Evolutionary conservation across 2,888 invertebrate species (phyloP), one percentile per base, ranked within the genome.

Genomic region (Carpatolechia fugitivella): DNA sequence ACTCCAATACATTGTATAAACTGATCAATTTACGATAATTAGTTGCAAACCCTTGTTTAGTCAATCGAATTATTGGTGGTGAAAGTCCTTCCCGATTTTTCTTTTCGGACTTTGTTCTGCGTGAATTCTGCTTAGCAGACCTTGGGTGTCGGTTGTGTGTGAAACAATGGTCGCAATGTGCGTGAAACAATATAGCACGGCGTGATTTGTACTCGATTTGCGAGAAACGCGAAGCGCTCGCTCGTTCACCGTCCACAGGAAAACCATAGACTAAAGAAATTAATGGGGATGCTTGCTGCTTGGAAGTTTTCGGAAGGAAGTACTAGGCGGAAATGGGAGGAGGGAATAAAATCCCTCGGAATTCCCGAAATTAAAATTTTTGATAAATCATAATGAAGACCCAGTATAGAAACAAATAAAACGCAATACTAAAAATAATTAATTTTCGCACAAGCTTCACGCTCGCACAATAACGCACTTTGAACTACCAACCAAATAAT

Each of bases 61-160:
- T 72, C 84, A 85, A 82, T 85, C 79, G 74, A 83, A 86, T 87
- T 85, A 85, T 74, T 74, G 76, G 81, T 82, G 81, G 85, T 84
- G 86, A 87, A 85, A 87, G 88, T 85, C 63, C 54, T 53, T 56
- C 56, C 60, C 54, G 66, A 60, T 67, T 66, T 59, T 54, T 64
- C 33, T 14, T 11, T 31, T 4, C 16, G 31, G n/a, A 30, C 20
- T 41, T 30, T 41, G 33, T 33, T 33, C 63, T 8, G 60, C 61
- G 60, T 56, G 60, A 55, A 69, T 53, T 64, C 59, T 59, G 57
- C 68, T 65, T 65, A 62, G 68, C 62, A 65, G 64, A 66, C 63
- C 62, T 59, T 66, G 60, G 62, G 62, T 65, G 69, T 70, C 68
- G 62, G 66, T 70, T 68, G 64, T 58, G 60, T 60, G 60, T 63